Conservation (phyloP, 64 coral and sea anemone genomes). For the Montipora sp. region DNA sequence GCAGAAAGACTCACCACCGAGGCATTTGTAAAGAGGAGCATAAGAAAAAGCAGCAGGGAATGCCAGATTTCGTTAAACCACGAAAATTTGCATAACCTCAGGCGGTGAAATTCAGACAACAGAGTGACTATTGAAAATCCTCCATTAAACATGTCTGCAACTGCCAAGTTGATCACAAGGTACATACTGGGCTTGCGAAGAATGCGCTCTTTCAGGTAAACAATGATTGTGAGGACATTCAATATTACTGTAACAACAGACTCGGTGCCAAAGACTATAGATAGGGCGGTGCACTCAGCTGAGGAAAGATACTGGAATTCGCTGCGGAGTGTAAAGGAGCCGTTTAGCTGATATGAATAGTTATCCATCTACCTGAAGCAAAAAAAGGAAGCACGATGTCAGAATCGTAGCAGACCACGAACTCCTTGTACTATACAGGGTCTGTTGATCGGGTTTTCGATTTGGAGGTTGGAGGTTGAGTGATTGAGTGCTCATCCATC, state of each 20-base stretch:
- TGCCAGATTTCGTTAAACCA: not conserved
- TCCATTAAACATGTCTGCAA: conserved; percentile 13
- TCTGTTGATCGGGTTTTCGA: too few species aligned
- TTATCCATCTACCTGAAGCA: too few species aligned
- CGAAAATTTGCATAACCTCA: not conserved
- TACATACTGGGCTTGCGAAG: conserved; percentile 8
- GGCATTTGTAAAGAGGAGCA: not conserved
- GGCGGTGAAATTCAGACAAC: not conserved
- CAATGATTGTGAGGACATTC: not conserved
- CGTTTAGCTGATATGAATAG: too few species aligned
- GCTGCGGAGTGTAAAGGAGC: too few species aligned
- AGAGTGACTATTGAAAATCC: not conserved
- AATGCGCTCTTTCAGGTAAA: not conserved
- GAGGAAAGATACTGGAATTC: not conserved
- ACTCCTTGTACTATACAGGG: too few species aligned
- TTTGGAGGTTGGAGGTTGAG: too few species aligned
- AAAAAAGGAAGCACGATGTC: too few species aligned
- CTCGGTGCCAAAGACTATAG: not conserved
- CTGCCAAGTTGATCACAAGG: not conserved
- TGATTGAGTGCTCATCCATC: too few species aligned
- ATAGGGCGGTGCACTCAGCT: not conserved
- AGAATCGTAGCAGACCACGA: too few species aligned
- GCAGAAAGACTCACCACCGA: not conserved
- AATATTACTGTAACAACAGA: not conserved
- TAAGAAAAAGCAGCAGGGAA: too few species aligned